A percentile compares a stretch with the other conserved stretches of the same genome.
Conservation (phyloP, 2,888 invertebrate species). For the Frankliniella intonsa region DNA sequence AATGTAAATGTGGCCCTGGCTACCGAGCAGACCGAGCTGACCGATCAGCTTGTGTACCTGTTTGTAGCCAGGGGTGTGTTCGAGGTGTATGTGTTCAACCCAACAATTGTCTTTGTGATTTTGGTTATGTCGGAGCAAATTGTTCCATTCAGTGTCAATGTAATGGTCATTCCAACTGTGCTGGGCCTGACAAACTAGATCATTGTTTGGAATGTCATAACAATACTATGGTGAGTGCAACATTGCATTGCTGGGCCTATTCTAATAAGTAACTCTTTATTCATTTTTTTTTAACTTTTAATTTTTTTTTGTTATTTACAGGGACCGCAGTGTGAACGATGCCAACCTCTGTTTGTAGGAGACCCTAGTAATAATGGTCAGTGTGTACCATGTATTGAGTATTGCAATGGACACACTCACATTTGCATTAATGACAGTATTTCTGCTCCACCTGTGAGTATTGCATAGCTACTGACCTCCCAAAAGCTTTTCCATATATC, state of each 20-base stretch:
- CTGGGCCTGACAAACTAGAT: conserved; percentile 77
- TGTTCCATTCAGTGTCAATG: conserved; percentile 92
- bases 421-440: conserved; percentile 63
- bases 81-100: conserved; percentile 80
- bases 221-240: conserved; percentile 60
- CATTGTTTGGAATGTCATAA: conserved; percentile 81
- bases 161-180: conserved; percentile 90
- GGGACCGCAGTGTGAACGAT: conserved; percentile 88
- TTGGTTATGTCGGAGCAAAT: conserved; percentile 91
- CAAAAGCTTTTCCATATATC: background rate
- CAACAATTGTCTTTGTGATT: conserved; percentile 81
- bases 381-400: conserved; percentile 82
- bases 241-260: no score
- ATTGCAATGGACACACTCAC: conserved; percentile 83
- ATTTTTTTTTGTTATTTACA: conserved; percentile 43
- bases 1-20: conserved; percentile 76
- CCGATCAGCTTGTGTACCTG: conserved; percentile 42
- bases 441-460: conserved; percentile 37
- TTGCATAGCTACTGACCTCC: background rate
- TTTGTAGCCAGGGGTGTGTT: conserved; percentile 80
- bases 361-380: conserved; percentile 76
- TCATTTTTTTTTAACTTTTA: conserved; percentile 17
- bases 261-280: background rate
- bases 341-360: conserved; percentile 85
- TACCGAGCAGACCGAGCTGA: conserved; percentile 52